Evolutionary conservation across 1,140 invertebrate genomes (phyloP).

Genomic region (Coenobita brevimanus): DNA sequence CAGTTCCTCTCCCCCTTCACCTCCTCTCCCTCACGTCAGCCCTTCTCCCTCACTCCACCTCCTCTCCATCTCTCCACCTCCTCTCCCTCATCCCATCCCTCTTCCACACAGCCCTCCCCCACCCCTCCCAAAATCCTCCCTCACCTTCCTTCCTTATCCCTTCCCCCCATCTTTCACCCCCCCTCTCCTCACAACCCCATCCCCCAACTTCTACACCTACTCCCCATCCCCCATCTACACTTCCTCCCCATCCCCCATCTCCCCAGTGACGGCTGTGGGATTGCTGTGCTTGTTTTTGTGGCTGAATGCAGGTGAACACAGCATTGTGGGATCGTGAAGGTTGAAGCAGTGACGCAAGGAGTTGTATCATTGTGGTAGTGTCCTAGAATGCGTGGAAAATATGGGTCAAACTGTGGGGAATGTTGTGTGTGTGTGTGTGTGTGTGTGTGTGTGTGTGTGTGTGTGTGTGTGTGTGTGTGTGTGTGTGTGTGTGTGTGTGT

Average conservation of each 20-base stretch:
- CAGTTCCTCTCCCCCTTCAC: background rate
- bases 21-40: background rate
- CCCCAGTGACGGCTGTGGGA: too few relatives aligned
- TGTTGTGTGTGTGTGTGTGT: too few relatives aligned
- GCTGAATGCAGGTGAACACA: too few relatives aligned
- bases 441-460: constrained; percentile 28
- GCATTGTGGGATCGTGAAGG: too few relatives aligned
- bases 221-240: background rate
- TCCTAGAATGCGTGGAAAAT: too few relatives aligned
- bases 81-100: background rate
- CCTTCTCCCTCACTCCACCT: background rate
- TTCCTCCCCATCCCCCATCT: background rate
- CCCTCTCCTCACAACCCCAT: too few relatives aligned
- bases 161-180: too few relatives aligned
- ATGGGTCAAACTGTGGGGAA: constrained; percentile 15
- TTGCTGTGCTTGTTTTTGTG: too few relatives aligned
- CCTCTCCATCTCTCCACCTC: background rate
- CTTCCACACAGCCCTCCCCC: background rate
- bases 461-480: constrained; percentile 24
- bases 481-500: background rate
- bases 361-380: too few relatives aligned
- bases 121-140: background rate
- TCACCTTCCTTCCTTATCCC: too few relatives aligned
- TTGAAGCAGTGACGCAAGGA: too few relatives aligned
- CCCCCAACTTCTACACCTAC: too few relatives aligned